Base-by-base conservation (phyloP, 2,888 invertebrate species). In the Loripinus fragilis region DNA sequence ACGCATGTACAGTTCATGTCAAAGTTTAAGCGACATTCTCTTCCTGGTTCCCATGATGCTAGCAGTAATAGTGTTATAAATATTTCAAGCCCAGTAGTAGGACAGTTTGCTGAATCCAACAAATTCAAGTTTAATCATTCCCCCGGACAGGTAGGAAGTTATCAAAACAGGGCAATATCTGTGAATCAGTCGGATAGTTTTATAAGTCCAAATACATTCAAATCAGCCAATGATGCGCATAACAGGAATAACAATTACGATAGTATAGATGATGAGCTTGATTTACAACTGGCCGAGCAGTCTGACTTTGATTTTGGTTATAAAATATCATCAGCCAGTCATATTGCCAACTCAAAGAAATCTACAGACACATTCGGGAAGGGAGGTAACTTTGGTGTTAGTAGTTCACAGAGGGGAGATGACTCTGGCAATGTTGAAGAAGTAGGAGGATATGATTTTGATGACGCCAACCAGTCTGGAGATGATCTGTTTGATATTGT, bases 1-100 rank as follows among this genome's bases (percentile, higher is more conserved):
- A 85, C 88, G 23, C 89, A 89, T 78, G 85, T 85, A 33, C 82
- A 81, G 42, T 88, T 87, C 66, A 87, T 88, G 79, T 82, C 85
- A 12, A 76, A 77, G 10, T 88, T 87, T 67, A 86, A 74, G 33
- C 65, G 76, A 17, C 81, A 79, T 42, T 82, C 86, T 7, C 15
- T 76, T 41, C 69, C 64, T 25, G 68, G 76, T 20, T 70, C 78
- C 30, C 70, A 42, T 45, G 42, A 12, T 23, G 23, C 23, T 41
- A 23, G 60, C 20, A 60, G 23, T 33, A 60, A 20, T 60, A 60
- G 33, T 33, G 2, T 60, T 33, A 60, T 2, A 17, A 60, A 33
- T 33, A 17, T 33, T 60, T 10, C 60, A 7, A 60, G 60, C 17
- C 60, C 60, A 3, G 20, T 60, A 5, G 33, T 30, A 2, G 42